These are phyloP conservation scores for Zaprionus gabonicus DNA, from an alignment of 1,140 invertebrate species.

Conservation along the genomic window DNA sequence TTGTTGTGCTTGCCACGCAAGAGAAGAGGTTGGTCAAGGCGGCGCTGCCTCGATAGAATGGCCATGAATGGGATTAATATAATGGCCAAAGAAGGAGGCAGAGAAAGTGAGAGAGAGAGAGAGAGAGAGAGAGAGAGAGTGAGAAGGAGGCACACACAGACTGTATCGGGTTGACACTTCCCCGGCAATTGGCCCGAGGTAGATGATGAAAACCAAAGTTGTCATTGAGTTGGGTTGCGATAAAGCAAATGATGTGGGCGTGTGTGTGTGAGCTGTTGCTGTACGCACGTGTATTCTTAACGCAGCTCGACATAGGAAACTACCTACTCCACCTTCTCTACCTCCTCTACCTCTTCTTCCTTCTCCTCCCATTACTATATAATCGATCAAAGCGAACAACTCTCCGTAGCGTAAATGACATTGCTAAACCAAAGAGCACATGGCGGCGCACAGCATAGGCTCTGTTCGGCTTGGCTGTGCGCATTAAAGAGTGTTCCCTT, in stretches of 20 bases:
- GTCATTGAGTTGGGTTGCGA: conserved; percentile 21
- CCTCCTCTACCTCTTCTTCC: too few relatives aligned
- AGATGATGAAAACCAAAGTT: conserved; percentile 2
- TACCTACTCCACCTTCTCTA: not conserved
- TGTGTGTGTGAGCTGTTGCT: too few relatives aligned
- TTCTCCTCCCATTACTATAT: not conserved
- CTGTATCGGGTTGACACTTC: conserved; percentile 16
- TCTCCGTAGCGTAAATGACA: conserved; percentile 47
- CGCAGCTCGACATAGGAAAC: not conserved
- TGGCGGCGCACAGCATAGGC: too few relatives aligned
- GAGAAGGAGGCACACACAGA: not conserved
- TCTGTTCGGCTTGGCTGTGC: conserved; percentile 7
- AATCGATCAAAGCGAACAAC: conserved; percentile 65
- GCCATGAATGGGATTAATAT: conserved; percentile 17
- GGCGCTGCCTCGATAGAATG: not conserved
- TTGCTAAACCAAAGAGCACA: conserved; percentile 28
- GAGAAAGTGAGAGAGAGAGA: not conserved
- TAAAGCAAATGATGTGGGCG: conserved; percentile 33
- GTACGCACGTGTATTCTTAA: not conserved
- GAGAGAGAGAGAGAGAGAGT: not conserved
- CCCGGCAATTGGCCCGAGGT: conserved; percentile 6
- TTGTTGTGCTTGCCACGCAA: conserved; percentile 15
- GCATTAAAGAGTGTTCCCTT: conserved; percentile 28
- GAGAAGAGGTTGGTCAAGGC: conserved; percentile 5
- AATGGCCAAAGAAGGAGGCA: not conserved